Evolutionary conservation across 2,797 vertebrate genomes (phyloP).

Genomic region (Melanotaenia maccullochi): DNA sequence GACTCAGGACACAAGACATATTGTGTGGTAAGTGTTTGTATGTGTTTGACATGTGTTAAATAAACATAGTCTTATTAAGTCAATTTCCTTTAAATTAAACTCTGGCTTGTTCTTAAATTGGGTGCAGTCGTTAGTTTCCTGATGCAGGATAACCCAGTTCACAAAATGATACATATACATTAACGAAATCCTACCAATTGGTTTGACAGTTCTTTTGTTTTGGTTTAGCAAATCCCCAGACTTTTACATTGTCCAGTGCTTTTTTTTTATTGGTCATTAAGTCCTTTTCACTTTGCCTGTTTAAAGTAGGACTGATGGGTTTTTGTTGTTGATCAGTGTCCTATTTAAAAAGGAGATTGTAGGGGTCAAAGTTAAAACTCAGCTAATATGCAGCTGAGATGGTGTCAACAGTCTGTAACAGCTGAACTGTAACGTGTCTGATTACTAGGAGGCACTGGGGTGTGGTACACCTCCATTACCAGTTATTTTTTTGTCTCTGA

Average conservation of each 20-base stretch:
- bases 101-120: neutral
- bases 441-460: neutral
- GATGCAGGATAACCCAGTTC: neutral
- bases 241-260: neutral
- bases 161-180: neutral
- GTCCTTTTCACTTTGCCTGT: neutral
- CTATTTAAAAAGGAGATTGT: too few relatives aligned
- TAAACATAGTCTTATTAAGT: neutral
- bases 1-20: constrained; percentile 81
- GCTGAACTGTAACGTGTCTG: neutral
- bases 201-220: neutral
- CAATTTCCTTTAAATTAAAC: neutral
- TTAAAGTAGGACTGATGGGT: neutral
- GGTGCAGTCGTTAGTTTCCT: neutral
- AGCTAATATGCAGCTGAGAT: too few relatives aligned
- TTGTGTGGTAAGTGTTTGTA: constrained; percentile 84
- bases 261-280: neutral
- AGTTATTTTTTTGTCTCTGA: neutral
- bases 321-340: too few relatives aligned
- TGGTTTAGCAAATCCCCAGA: neutral
- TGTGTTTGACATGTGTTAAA: neutral
- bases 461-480: neutral
- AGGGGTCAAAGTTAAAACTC: too few relatives aligned
- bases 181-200: too few relatives aligned
- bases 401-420: neutral